These are phyloP conservation scores for Bedellia somnulentella DNA, from an alignment of 2,888 invertebrate genomes.

Conservation along the genomic window DNA sequence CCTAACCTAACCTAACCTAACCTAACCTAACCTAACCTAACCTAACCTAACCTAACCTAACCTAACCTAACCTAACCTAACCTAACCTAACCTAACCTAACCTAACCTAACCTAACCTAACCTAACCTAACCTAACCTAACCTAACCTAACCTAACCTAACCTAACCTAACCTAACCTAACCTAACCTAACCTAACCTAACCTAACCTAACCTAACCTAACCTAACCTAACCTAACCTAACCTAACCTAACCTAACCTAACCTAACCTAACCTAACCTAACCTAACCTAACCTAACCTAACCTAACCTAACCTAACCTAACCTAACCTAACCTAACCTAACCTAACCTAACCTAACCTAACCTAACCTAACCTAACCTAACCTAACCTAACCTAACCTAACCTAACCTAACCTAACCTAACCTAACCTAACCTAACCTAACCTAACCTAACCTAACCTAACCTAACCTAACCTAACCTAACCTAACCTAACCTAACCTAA, in stretches of 20 bases:
- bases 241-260: constrained; percentile 8
- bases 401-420: constrained; percentile 3
- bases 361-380: constrained; percentile 6
- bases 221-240: constrained; percentile 8
- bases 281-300: constrained; percentile 8
- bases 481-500: constrained; percentile 8
- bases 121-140: constrained; percentile 5
- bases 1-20: constrained; percentile 7
- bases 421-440: constrained; percentile 9
- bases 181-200: constrained; percentile 4
- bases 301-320: constrained; percentile 8
- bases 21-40: constrained; percentile 6
- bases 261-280: constrained; percentile 7
- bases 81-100: constrained; percentile 8
- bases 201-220: constrained; percentile 7
- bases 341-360: constrained; percentile 8
- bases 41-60: constrained; percentile 8
- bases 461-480: constrained; percentile 8
- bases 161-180: constrained; percentile 7
- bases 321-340: constrained; percentile 9
- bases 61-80: constrained; percentile 8
- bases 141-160: constrained; percentile 5
- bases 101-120: constrained; percentile 7
- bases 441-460: constrained; percentile 8
- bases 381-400: constrained; percentile 5